Evolutionary conservation across 2,797 vertebrate species (phyloP), one percentile per base, ranked within the genome.

Genomic region (Phataginus tetradactyla): DNA sequence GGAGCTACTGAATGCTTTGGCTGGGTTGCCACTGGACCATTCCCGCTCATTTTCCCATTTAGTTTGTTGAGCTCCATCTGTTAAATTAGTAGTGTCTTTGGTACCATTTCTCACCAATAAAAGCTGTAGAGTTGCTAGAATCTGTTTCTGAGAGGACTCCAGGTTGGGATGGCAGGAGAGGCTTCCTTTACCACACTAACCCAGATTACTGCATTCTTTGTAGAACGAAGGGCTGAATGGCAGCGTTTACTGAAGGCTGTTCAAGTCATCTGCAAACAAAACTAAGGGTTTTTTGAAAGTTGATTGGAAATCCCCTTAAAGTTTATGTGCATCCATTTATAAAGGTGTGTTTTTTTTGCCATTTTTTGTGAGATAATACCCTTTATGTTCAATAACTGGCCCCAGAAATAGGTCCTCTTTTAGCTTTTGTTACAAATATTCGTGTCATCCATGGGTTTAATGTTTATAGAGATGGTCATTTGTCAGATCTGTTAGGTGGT

Each of bases 201-300:
- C 83, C 87, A 96, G 91, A 89, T 96, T 66, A 97, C 97, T 96
- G 55, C 92, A 25, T 92, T 96, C 97, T 96, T 83, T 1, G 0
- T 81, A 55, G 32, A 75, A 34, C 59, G 42, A 32, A 75, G 61
- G 78, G 59, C 64, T 98, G 72, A 91, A 87, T 72, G 78, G 51
- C 94, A 97, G 83, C 0, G 0, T 81, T 97, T 3, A 0, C 66
- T 93, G 71, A 95, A 90, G 17, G 45, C 81, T 89, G 9, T 79
- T 95, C 59, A 96, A 91, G 95, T 96, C 81, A 92, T 97, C 93
- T 59, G 27, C 13, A 27, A 32, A 42, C 23, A 51, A 27, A 63
- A 49, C 23, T 34, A 85, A 90, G 64, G 27, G 34, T 69, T 94
- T 69, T 94, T 96, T 84, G 45, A 78, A 69, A 91, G 77, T 66